Base-by-base conservation (phyloP, 2,113 vertebrate genomes). In the Psittacara wagleri region DNA sequence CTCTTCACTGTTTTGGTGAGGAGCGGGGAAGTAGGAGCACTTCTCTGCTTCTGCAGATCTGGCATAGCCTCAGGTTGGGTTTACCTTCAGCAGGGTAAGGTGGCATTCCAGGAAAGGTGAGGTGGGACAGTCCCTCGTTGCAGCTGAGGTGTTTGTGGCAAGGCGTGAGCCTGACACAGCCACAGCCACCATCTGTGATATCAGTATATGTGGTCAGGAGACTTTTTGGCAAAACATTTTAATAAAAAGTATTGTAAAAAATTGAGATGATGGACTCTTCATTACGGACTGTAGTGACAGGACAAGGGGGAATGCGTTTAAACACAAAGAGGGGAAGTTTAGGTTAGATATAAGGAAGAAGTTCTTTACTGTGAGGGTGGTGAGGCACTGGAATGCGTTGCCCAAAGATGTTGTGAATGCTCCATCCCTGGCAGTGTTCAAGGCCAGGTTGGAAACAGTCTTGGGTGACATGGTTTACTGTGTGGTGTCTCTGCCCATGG, bases 101-200 rank as follows among this genome's bases (percentile, higher is more conserved):
- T 67, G 18, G 27, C 4, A 7, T 0, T 17, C 15, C 33, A 0
- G 1, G 31, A 23, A 41, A 33, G 24, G 24, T 28, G 17, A 48
- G 28, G 31, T 1, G 55, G 61, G 24, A 63, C 57, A n/a, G 51
- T 8, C 23, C 2, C 29, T 46, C 1, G 0, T 46, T n/a, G 51
- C 6, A 1, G 24, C 2, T 59, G n/a, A 25, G 62, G 24, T 28
- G 41, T 37, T n/a, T 27, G 31, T 41, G 46, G 37, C 41, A 52
- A 43, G 28, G 17, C 27, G 33, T 27, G 55, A 82, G 51, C 31
- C 68, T 35, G 33, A 55, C 7, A 44, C 27, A 55, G 83, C 28
- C 25, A 31, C 25, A 23, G 74, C 6, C 13, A 7, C 49, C 7
- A 2, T 25, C n/a, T 90, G 25, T 41, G 35, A 17, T 76, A 63